phyloP scores from a whole-genome alignment of 2,113 vertebrate genomes.

The Protomyctophum bolini region DNA sequence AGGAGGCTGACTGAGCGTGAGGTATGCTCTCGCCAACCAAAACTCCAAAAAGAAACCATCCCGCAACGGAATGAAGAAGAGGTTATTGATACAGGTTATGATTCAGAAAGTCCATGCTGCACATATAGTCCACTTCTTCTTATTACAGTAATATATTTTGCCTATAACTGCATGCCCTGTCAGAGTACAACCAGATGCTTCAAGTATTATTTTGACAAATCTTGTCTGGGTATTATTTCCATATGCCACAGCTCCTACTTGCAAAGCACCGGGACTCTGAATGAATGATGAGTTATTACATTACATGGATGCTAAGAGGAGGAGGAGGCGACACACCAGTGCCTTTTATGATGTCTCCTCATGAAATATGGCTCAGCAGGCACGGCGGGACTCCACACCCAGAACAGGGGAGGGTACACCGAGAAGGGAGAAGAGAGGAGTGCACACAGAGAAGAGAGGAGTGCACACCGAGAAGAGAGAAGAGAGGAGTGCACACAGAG shows the following conservation, averaged over 20 bases:
- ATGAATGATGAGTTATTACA: background rate
- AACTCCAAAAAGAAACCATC: no score
- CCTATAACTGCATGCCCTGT: no score
- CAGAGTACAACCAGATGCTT: no score
- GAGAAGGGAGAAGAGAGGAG: slow-evolving; percentile 1
- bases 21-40: no score
- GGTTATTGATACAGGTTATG: no score
- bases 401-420: slow-evolving; percentile 1
- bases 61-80: no score
- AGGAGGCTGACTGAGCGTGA: slow-evolving; percentile 8
- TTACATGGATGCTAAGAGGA: slow-evolving; percentile 21
- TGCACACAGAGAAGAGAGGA: background rate
- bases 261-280: background rate
- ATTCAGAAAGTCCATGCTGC: no score
- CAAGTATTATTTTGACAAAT: no score
- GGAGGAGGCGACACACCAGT: slow-evolving; percentile 25
- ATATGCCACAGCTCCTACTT: slow-evolving; percentile 19
- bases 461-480: background rate
- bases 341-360: slow-evolving; percentile 48
- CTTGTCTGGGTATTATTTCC: slow-evolving; percentile 8
- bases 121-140: no score
- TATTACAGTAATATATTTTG: no score
- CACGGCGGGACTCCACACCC: slow-evolving; percentile 36
- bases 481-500: no score
- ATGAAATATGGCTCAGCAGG: slow-evolving; percentile 50